phyloP scores from a whole-genome alignment of 2,797 vertebrate species.

The Numenius phaeopus region DNA sequence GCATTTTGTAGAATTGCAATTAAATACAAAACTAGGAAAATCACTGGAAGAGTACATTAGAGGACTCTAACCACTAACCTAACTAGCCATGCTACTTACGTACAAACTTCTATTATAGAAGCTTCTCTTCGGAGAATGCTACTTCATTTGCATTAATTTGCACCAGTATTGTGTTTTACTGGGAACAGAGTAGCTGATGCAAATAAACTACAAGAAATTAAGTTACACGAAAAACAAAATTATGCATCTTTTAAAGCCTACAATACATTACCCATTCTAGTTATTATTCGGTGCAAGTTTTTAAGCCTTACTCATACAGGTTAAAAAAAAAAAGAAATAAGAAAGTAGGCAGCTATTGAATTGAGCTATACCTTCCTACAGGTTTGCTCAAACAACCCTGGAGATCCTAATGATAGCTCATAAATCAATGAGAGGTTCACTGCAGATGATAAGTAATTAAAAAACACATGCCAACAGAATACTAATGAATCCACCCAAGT shows the following conservation, averaged over 20 bases:
- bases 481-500: background rate
- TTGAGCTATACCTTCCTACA: background rate
- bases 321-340: background rate
- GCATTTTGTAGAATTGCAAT: background rate
- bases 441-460: background rate
- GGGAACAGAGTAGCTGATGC: background rate
- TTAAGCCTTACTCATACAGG: background rate
- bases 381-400: background rate
- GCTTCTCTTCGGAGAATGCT: background rate
- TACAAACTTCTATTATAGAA: background rate
- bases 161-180: background rate
- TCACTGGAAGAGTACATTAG: background rate
- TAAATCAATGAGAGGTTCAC: background rate
- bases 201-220: background rate
- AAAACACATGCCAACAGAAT: background rate
- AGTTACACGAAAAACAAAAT: background rate
- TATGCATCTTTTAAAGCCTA: background rate
- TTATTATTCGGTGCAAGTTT: background rate
- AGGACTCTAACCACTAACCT: background rate
- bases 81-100: background rate
- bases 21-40: background rate
- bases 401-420: background rate
- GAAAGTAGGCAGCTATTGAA: background rate
- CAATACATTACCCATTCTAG: background rate
- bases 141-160: background rate